Percentiles rank a stretch among this genome's conserved stretches.
Conservation (phyloP, 2,888 invertebrate genomes). For the Pilophorus perplexus region DNA sequence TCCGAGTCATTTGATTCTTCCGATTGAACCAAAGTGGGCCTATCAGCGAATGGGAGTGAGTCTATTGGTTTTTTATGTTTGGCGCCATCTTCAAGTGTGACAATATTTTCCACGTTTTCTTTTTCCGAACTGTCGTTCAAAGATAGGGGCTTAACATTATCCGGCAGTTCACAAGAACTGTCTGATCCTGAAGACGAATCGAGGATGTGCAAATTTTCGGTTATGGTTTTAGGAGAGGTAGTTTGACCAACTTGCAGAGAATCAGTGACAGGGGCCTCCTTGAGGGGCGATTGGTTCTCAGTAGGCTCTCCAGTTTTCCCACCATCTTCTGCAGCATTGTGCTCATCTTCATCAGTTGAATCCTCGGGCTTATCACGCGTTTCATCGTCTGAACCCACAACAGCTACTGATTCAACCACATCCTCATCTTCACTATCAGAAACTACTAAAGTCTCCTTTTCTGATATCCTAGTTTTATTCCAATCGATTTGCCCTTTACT, state of each 20-base stretch:
- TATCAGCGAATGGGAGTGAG: too few relatives aligned
- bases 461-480: slow-evolving; percentile 28
- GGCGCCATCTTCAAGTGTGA: slow-evolving; percentile 1
- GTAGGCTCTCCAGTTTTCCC: background rate
- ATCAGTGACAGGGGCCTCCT: too few relatives aligned
- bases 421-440: slow-evolving; percentile 7
- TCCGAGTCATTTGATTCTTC: too few relatives aligned
- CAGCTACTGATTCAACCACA: background rate
- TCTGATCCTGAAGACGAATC: background rate
- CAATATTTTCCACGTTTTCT: background rate
- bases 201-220: background rate
- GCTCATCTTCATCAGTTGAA: background rate
- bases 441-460: background rate
- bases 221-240: background rate
- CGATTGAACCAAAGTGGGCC: too few relatives aligned
- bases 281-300: background rate
- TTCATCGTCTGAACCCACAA: background rate
- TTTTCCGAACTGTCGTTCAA: background rate
- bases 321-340: too few relatives aligned
- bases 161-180: background rate
- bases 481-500: slow-evolving; percentile 27
- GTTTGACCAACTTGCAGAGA: background rate
- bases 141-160: too few relatives aligned
- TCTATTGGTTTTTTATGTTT: too few relatives aligned
- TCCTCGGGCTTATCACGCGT: background rate